phyloP scores from a whole-genome alignment of 2,888 invertebrate genomes.

The Leucophenga maculata region DNA sequence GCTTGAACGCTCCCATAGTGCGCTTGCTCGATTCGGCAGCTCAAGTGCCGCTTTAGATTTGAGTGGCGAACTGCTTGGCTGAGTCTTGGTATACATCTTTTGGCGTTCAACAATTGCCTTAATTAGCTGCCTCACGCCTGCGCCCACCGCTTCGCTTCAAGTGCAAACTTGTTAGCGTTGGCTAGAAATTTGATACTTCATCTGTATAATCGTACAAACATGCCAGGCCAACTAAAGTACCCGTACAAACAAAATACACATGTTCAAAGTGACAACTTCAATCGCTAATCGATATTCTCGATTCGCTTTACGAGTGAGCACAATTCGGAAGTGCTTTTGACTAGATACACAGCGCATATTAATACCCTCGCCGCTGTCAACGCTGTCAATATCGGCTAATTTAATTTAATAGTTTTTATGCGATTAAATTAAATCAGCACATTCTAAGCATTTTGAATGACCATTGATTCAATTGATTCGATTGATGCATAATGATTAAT shows the following conservation, averaged over 20 bases:
- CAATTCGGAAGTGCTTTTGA: conserved; percentile 52
- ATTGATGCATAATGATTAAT: neutral
- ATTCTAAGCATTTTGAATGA: neutral
- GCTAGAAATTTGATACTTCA: no score
- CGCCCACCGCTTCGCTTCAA: no score
- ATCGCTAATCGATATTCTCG: conserved; percentile 24
- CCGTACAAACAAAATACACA: neutral
- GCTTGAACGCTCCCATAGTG: conserved; percentile 20
- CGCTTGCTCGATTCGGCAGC: conserved; percentile 35
- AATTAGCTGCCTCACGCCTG: conserved; percentile 49
- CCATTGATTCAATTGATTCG: conserved; percentile 2
- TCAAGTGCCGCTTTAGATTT: conserved; percentile 54
- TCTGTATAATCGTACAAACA: neutral
- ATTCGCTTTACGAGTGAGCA: conserved; percentile 18
- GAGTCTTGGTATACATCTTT: no score
- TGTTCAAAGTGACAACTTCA: neutral
- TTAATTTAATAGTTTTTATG: no score
- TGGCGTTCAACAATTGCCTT: conserved; percentile 29
- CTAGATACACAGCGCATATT: no score
- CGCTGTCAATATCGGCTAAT: no score
- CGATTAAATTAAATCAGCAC: no score
- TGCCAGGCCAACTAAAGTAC: neutral
- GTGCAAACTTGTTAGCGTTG: no score
- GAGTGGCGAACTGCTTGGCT: no score
- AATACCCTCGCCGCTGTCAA: no score